Percentiles rank a stretch among this genome's conserved stretches.
Conservation (phyloP, 2,888 invertebrate species). For the Eucriotettix oculatus region DNA sequence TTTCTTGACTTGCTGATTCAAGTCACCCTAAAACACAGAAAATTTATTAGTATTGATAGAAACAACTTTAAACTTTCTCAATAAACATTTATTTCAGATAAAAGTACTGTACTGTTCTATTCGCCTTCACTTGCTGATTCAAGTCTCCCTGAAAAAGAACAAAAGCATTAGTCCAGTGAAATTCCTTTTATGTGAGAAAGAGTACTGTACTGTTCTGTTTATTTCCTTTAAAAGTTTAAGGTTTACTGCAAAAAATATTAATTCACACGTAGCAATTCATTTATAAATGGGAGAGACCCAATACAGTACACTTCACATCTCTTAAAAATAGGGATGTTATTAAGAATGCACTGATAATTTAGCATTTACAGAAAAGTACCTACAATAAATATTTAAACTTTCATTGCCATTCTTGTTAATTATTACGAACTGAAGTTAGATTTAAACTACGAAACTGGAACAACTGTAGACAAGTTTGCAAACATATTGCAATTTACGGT, state of each 20-base stretch:
- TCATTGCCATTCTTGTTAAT: no score
- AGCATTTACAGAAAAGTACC: no score
- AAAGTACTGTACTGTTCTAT: neutral
- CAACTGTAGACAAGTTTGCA: no score
- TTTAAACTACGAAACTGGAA: no score
- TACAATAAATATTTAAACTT: no score
- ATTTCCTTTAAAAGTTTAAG: constrained; percentile 26
- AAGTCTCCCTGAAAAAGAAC: constrained; percentile 48
- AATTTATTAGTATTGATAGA: neutral
- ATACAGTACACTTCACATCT: no score
- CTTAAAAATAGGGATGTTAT: no score
- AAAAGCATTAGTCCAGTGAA: neutral
- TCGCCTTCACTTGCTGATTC: constrained; percentile 51
- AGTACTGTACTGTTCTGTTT: neutral
- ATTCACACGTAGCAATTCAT: no score
- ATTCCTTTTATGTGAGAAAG: neutral
- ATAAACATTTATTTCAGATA: neutral
- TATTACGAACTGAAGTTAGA: no score
- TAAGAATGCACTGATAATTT: no score
- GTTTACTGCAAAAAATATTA: neutral
- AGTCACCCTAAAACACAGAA: constrained; percentile 44
- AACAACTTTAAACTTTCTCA: neutral
- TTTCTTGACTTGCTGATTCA: constrained; percentile 61
- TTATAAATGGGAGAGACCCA: no score
- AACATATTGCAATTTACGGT: no score